Conservation (phyloP, 2,113 vertebrate genomes). For the Gymnorhina tibicen region DNA sequence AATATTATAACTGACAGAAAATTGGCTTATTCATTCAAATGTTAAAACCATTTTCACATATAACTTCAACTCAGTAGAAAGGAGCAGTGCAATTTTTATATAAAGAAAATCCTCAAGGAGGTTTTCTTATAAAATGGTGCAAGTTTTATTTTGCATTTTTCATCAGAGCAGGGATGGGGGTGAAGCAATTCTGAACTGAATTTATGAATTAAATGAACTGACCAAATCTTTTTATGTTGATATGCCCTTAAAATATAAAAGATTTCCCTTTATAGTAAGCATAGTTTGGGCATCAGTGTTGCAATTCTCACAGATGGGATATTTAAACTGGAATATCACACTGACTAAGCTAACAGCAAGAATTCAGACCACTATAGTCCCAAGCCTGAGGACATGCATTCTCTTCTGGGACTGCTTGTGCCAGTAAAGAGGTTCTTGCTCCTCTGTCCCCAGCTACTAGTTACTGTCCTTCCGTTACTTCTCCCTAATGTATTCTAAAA, state of each 20-base stretch:
- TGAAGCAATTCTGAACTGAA: neutral
- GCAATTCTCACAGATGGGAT: neutral
- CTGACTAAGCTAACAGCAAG: neutral
- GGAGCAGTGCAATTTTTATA: neutral
- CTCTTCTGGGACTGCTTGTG: neutral
- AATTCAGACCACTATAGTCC: neutral
- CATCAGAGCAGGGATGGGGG: neutral
- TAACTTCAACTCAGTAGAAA: neutral
- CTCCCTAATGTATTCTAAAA: neutral
- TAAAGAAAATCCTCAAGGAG: neutral
- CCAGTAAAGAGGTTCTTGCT: neutral
- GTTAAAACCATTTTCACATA: neutral
- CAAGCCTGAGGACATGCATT: neutral
- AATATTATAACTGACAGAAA: neutral
- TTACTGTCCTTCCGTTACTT: neutral
- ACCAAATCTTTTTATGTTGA: neutral
- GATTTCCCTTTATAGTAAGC: neutral
- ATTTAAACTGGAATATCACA: neutral
- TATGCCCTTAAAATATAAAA: neutral
- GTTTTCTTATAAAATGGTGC: neutral
- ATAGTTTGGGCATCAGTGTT: neutral
- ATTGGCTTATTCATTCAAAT: neutral
- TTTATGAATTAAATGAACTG: neutral
- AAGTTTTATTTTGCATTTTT: neutral
- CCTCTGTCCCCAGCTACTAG: neutral